Conservation (phyloP, 2,113 vertebrate genomes). For the Albula goreensis region DNA sequence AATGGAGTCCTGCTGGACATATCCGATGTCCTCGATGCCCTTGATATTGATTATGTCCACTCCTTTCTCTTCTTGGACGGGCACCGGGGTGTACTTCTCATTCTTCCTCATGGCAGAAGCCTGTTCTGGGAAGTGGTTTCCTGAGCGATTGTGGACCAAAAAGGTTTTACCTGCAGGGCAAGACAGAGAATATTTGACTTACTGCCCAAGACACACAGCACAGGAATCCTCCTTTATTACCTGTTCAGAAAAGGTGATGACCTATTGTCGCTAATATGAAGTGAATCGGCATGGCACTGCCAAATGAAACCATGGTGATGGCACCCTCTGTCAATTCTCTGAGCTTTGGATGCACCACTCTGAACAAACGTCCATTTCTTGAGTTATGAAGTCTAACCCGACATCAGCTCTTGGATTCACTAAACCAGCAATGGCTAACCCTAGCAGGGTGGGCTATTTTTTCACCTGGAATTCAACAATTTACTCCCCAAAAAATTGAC, state of each 20-base stretch:
- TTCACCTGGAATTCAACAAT: background rate
- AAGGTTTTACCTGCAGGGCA: slow-evolving; percentile 33
- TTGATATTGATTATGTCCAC: slow-evolving; percentile 77
- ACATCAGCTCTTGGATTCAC: background rate
- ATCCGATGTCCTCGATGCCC: slow-evolving; percentile 75
- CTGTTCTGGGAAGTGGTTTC: background rate
- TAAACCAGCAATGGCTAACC: background rate
- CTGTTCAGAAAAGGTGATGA: too few relatives aligned
- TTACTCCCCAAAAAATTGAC: background rate
- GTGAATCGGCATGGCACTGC: too few relatives aligned
- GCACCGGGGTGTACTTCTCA: slow-evolving; percentile 61
- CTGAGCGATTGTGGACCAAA: slow-evolving; percentile 14
- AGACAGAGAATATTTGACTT: background rate
- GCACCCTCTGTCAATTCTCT: too few relatives aligned
- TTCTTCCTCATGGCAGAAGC: slow-evolving; percentile 59
- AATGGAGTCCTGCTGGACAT: slow-evolving; percentile 67
- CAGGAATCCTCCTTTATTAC: background rate
- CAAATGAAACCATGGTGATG: too few relatives aligned
- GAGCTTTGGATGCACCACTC: background rate
- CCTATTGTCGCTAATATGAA: too few relatives aligned
- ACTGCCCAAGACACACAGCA: background rate
- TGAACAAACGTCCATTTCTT: background rate
- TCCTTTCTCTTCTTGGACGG: slow-evolving; percentile 63
- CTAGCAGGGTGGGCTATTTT: background rate
- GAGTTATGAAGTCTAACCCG: background rate